A percentile compares a stretch with the other conserved stretches of the same genome.
These are phyloP conservation scores for Matsumurasca onukii DNA, from an alignment of 1,140 invertebrate genomes.

Conservation along the genomic window DNA sequence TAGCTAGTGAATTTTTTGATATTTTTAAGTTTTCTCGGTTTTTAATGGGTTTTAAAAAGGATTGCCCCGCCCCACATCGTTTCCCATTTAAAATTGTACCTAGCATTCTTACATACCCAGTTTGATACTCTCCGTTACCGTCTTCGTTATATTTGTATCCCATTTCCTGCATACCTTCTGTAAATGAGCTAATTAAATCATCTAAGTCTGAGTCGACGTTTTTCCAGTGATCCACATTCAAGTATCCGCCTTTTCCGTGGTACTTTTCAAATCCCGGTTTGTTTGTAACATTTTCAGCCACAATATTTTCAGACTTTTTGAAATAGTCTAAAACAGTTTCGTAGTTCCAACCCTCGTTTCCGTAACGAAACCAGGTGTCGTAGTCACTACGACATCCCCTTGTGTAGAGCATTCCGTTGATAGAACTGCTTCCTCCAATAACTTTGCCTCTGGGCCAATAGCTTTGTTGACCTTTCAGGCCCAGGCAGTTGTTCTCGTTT, in stretches of 20 bases:
- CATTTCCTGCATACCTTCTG: conserved; percentile 56
- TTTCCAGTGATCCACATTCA: conserved; percentile 50
- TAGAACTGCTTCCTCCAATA: conserved; percentile 58
- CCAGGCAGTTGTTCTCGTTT: conserved; percentile 59
- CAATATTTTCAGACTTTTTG: conserved; percentile 80
- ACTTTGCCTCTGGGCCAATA: conserved; percentile 42
- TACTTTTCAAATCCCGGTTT: background rate
- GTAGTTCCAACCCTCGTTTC: conserved; percentile 67
- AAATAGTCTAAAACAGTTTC: conserved; percentile 78
- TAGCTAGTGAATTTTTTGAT: background rate
- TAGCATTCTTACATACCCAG: background rate
- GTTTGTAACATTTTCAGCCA: background rate
- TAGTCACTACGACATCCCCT: conserved; percentile 65
- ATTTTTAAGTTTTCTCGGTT: background rate
- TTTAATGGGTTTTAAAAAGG: background rate
- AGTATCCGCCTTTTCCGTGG: background rate
- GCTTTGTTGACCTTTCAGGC: conserved; percentile 39
- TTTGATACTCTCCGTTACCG: background rate
- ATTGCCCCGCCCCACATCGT: background rate
- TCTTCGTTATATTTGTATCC: background rate
- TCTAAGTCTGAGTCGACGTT: conserved; percentile 51
- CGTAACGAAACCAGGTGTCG: conserved; percentile 67
- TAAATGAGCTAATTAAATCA: conserved; percentile 51
- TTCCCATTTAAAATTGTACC: conserved; percentile 1
- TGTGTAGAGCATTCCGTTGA: conserved; percentile 67